Percentiles rank a stretch among this genome's conserved stretches.
Conservation (phyloP, 2,113 vertebrate genomes). For the Chaetodon auriga region DNA sequence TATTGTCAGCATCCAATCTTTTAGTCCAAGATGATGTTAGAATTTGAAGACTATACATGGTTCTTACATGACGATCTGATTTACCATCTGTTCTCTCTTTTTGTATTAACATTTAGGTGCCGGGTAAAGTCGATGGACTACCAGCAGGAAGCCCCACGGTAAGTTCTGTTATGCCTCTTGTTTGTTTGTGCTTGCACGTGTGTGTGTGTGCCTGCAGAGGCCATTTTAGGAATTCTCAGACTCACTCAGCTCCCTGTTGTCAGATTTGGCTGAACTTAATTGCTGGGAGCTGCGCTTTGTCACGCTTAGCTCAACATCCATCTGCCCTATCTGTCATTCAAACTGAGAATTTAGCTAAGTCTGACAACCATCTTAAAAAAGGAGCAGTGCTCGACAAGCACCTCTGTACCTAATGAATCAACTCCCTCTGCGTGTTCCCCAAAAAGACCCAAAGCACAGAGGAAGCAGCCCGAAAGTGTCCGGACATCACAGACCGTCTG, state of each 20-base stretch:
- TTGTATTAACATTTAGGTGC: slow-evolving; percentile 46
- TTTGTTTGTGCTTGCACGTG: slow-evolving; percentile 16
- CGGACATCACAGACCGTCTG: slow-evolving; percentile 91
- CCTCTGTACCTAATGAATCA: neutral
- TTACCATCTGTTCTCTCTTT: slow-evolving; percentile 12
- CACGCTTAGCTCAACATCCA: slow-evolving; percentile 12
- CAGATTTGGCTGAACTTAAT: slow-evolving; percentile 39
- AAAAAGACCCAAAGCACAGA: slow-evolving; percentile 89
- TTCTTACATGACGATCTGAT: neutral
- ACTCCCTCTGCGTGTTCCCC: slow-evolving; percentile 48
- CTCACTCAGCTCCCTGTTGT: slow-evolving; percentile 1
- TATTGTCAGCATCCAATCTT: slow-evolving; percentile 12
- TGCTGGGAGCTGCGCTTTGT: slow-evolving; percentile 18
- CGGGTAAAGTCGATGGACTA: slow-evolving; percentile 62
- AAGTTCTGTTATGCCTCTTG: slow-evolving; percentile 37
- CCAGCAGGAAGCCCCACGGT: slow-evolving; percentile 60
- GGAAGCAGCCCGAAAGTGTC: slow-evolving; percentile 88
- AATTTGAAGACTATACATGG: neutral
- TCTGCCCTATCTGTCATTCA: neutral
- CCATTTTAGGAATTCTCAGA: slow-evolving; percentile 25
- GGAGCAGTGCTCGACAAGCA: no score
- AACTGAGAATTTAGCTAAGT: no score
- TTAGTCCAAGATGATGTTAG: neutral
- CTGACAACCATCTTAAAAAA: no score
- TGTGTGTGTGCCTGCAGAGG: slow-evolving; percentile 15